Percentiles rank a stretch among this genome's conserved stretches.
phyloP scores from a whole-genome alignment of 1,140 invertebrate genomes.

The Parapsyche elsis region DNA sequence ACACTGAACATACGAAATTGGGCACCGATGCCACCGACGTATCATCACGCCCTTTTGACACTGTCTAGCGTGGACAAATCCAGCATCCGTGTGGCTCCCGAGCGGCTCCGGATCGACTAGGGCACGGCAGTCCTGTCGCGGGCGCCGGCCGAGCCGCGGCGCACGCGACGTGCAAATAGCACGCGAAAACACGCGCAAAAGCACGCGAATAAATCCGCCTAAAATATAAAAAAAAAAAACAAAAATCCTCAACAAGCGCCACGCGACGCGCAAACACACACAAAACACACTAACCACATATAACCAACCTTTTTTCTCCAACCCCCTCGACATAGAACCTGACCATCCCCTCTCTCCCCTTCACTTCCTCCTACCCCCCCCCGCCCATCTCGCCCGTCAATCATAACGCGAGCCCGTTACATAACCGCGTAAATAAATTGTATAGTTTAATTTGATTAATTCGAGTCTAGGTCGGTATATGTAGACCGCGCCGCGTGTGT shows the following conservation, averaged over 20 bases:
- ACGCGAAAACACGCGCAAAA: conserved; percentile 17
- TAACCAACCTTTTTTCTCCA: neutral
- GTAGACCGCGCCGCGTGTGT: neutral
- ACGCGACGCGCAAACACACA: neutral
- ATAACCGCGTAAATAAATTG: neutral
- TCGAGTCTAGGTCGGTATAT: neutral
- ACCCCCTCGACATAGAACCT: neutral
- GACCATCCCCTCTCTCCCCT: neutral
- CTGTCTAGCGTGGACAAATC: neutral
- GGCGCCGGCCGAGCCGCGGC: neutral
- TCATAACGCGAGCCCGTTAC: neutral
- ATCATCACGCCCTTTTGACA: neutral
- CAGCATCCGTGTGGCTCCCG: conserved; percentile 28
- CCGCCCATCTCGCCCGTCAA: neutral
- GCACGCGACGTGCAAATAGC: neutral
- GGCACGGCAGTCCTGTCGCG: conserved; percentile 29
- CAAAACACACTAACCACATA: neutral
- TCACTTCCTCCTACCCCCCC: neutral
- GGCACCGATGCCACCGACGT: too few species aligned
- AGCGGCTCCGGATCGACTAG: neutral
- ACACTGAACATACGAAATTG: too few species aligned
- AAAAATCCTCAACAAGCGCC: neutral
- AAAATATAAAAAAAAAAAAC: neutral
- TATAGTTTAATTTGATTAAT: neutral
- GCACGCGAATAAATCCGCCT: neutral